Evolutionary conservation across 2,113 vertebrate species (phyloP).

Genomic region (Aplodontia rufa): DNA sequence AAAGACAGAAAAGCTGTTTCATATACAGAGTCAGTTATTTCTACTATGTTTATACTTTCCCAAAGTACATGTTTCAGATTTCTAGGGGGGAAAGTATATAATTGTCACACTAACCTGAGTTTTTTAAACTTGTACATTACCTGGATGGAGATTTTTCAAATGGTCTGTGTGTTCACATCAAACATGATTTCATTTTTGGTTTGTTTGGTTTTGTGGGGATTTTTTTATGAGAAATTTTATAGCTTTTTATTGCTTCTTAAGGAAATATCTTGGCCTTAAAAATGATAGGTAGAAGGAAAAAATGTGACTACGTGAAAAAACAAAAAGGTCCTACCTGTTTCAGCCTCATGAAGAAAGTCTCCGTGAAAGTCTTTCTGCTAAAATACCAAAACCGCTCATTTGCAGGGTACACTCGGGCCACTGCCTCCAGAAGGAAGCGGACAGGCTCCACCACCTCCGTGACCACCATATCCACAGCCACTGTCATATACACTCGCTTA

Average conservation of each 20-base stretch:
- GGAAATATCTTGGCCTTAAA: slow-evolving; percentile 11
- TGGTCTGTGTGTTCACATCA: background rate
- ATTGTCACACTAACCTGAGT: background rate
- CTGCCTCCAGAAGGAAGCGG: slow-evolving; percentile 93
- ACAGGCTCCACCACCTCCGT: slow-evolving; percentile 97
- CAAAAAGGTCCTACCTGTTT: slow-evolving; percentile 89
- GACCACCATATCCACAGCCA: slow-evolving; percentile 97
- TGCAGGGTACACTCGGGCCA: slow-evolving; percentile 94
- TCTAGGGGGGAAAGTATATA: background rate
- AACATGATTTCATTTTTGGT: background rate
- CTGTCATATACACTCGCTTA: slow-evolving; percentile 95
- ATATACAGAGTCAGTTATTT: slow-evolving; percentile 16
- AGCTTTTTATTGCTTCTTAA: slow-evolving; percentile 13
- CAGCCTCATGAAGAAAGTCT: slow-evolving; percentile 95
- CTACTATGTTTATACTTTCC: background rate
- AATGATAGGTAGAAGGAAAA: background rate
- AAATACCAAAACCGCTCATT: slow-evolving; percentile 99
- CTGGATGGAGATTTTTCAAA: slow-evolving; percentile 36
- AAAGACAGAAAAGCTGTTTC: background rate
- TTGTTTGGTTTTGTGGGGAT: too few relatives aligned
- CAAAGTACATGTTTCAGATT: background rate
- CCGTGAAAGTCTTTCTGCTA: slow-evolving; percentile 96
- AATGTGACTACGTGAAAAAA: background rate
- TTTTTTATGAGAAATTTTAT: background rate
- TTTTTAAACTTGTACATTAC: background rate